Evolutionary conservation across 2,888 invertebrate species (phyloP).

Genomic region (Morinoia aosen): DNA sequence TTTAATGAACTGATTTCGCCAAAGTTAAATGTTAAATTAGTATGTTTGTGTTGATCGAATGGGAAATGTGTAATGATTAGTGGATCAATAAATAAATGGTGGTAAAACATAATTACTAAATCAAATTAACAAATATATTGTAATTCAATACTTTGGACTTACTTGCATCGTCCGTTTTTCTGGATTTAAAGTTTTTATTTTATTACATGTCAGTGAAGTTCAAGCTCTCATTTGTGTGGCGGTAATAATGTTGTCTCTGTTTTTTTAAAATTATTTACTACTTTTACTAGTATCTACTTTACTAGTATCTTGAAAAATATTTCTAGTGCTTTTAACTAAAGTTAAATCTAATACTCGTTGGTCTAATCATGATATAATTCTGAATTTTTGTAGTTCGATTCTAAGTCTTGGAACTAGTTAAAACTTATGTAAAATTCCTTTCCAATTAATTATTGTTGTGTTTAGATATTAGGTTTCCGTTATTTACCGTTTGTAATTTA

Average conservation of each 20-base stretch:
- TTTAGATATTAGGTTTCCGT: not conserved
- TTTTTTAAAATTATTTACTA: not conserved
- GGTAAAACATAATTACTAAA: too few relatives aligned
- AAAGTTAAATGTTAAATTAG: not conserved
- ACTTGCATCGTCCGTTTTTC: too few relatives aligned
- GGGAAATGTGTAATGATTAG: too few relatives aligned
- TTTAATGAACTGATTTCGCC: not conserved
- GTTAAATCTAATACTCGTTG: not conserved
- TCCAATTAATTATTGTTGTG: not conserved
- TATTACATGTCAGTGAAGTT: not conserved
- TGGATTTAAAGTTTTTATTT: not conserved
- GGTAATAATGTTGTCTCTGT: not conserved
- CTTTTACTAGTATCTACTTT: too few relatives aligned
- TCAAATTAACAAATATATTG: too few relatives aligned
- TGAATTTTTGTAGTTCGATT: not conserved
- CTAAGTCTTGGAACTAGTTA: not conserved
- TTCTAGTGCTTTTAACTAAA: not conserved
- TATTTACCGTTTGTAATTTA: not conserved
- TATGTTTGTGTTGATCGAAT: not conserved
- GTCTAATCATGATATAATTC: not conserved
- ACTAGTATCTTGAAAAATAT: not conserved
- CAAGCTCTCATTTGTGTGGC: too few relatives aligned
- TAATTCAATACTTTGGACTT: too few relatives aligned
- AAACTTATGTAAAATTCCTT: not conserved
- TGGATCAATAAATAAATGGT: too few relatives aligned